Base-by-base conservation (phyloP, 2,113 vertebrate genomes). In the Xyrauchen texanus region DNA sequence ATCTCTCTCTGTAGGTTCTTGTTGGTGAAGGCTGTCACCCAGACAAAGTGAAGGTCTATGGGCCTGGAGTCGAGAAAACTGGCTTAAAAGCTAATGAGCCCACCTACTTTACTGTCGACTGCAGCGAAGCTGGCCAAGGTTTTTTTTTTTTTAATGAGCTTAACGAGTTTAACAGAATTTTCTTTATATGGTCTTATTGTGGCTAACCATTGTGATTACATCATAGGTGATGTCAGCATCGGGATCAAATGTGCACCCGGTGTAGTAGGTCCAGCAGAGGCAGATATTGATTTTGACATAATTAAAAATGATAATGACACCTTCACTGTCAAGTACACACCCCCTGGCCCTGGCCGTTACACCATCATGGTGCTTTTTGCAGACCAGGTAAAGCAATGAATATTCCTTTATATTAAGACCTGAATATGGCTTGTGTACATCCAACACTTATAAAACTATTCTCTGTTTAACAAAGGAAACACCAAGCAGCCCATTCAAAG, bases 291-390 rank as follows among this genome's bases (percentile, higher is more conserved):
- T 86, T 98, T 98, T 0, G 96, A 98, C 91, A 98, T 98, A 86
- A 98, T 98, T 87, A 97, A 97, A 91, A 98, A 98, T 0, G 96
- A 98, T 91, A 98, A 98, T 0, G 96, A 98, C 88, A 98, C 97
- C 76, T 98, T 98, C 91, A 98, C 97, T 0, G 97, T 98, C 85
- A 97, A 97, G 86, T 98, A 98, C 92, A 97, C 93, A 0, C 95
- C 97, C 0, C 96, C 95, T 0, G 95, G 92, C 0, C 86, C 95
- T 0, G 96, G 96, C 49, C 92, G 88, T 65, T 97, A 97, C 82
- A 98, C 97, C 87, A 96, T 98, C 90, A 98, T 98, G 97, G 96
- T 98, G 88, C 90, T 98, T 60, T 98, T 98, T 11, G 96, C 95
- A 86, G 95, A 96, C 79, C 95, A 98, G 96, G 96, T 98, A 82